These are phyloP conservation scores for Palaemon carinicauda DNA, from an alignment of 1,140 invertebrate species.

Conservation along the genomic window DNA sequence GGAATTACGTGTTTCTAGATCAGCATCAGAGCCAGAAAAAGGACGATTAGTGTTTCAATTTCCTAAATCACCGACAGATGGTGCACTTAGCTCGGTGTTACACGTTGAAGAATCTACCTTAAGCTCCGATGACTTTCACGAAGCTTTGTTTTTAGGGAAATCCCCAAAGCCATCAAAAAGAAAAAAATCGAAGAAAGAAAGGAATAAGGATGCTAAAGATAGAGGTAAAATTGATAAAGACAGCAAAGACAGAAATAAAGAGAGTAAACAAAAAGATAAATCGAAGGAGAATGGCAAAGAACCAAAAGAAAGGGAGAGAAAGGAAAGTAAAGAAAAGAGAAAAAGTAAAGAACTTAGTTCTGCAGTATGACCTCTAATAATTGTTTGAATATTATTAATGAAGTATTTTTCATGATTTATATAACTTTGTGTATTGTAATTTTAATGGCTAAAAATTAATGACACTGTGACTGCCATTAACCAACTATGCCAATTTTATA, in stretches of 20 bases:
- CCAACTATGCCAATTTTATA: too few relatives aligned
- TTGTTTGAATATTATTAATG: not conserved
- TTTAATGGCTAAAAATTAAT: too few relatives aligned
- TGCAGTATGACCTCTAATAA: constrained; percentile 15
- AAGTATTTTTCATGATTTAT: not conserved
- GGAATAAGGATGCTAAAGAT: constrained; percentile 53
- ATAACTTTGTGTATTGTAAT: not conserved
- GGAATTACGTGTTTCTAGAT: constrained; percentile 64
- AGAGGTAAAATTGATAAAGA: constrained; percentile 43
- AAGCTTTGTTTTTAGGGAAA: constrained; percentile 70
- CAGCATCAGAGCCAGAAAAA: constrained; percentile 69
- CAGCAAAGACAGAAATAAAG: constrained; percentile 39
- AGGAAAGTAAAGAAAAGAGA: constrained; percentile 44
- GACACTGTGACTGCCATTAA: too few relatives aligned
- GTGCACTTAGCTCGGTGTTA: constrained; percentile 70
- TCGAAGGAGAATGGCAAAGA: constrained; percentile 55
- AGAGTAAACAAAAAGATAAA: constrained; percentile 34
- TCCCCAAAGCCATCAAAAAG: constrained; percentile 65
- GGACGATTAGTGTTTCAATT: constrained; percentile 70
- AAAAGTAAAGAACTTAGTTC: constrained; percentile 38
- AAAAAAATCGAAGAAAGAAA: constrained; percentile 58
- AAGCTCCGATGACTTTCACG: constrained; percentile 73
- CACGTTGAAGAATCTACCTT: constrained; percentile 71
- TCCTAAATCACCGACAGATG: constrained; percentile 71
- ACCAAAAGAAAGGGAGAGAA: constrained; percentile 52